These are phyloP conservation scores for Schizothorax lantsangensis DNA, from an alignment of 2,797 vertebrate genomes.

Conservation along the genomic window DNA sequence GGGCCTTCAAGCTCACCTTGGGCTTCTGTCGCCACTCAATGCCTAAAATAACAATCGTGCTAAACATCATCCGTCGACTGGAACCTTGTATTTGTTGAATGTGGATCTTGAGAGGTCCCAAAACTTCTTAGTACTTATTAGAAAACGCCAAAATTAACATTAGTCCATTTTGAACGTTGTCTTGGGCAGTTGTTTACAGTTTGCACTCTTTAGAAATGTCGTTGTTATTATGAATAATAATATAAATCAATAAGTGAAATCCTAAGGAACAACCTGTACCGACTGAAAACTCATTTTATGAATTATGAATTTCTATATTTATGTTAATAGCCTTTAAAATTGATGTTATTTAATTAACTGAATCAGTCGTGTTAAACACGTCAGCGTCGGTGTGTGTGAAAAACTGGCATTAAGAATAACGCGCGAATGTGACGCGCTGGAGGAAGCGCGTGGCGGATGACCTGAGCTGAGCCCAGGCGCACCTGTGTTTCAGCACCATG, in stretches of 20 bases:
- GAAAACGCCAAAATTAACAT: background rate
- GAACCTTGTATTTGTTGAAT: background rate
- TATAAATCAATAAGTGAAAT: background rate
- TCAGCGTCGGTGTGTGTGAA: background rate
- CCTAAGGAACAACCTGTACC: background rate
- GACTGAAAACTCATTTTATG: background rate
- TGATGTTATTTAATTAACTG: background rate
- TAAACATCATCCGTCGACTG: background rate
- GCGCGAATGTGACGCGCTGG: background rate
- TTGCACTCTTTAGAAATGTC: background rate
- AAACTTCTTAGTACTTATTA: background rate
- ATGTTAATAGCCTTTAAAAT: background rate
- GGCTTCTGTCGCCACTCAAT: background rate
- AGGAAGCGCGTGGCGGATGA: constrained; percentile 39
- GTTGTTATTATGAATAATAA: background rate
- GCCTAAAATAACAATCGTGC: background rate
- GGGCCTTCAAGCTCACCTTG: constrained; percentile 45
- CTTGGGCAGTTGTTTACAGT: background rate
- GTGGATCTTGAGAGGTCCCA: too few relatives aligned
- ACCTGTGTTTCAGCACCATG: constrained; percentile 65
- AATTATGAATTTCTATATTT: background rate
- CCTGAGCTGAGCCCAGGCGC: constrained; percentile 19
- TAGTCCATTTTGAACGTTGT: background rate
- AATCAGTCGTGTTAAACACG: background rate
- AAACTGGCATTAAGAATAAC: background rate